A percentile compares a stretch with the other conserved stretches of the same genome.
These are phyloP conservation scores for Girardinichthys multiradiatus DNA, from an alignment of 2,113 vertebrate species.

Conservation along the genomic window DNA sequence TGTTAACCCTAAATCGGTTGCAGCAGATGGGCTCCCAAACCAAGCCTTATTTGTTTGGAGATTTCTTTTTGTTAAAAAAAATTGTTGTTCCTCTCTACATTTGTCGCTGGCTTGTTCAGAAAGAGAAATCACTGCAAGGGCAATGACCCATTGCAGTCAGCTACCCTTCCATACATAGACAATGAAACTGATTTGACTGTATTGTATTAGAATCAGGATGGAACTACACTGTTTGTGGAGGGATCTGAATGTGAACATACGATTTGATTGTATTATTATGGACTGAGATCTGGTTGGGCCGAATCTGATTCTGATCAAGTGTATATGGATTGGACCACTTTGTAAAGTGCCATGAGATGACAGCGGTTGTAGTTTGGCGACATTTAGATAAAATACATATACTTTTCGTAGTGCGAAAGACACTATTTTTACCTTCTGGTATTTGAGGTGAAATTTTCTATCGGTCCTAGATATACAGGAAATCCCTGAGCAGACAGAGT, in stretches of 20 bases:
- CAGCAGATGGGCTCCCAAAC: background rate
- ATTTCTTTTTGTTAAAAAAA: background rate
- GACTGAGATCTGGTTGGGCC: too few relatives aligned
- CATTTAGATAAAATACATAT: too few relatives aligned
- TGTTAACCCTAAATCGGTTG: background rate
- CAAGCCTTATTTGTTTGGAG: background rate
- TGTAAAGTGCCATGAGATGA: too few relatives aligned
- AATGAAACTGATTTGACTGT: background rate
- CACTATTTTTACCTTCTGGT: background rate
- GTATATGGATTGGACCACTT: too few relatives aligned
- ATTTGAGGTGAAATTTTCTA: background rate
- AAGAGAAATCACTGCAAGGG: background rate
- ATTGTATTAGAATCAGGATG: background rate
- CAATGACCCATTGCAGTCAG: background rate
- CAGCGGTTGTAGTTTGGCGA: too few relatives aligned
- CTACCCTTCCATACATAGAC: background rate
- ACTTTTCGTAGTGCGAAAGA: too few relatives aligned
- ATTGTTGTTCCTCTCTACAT: background rate
- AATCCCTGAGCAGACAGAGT: slow-evolving; percentile 17
- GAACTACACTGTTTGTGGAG: background rate
- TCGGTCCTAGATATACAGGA: slow-evolving; percentile 9
- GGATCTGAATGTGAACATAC: background rate
- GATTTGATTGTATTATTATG: background rate
- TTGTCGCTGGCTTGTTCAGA: background rate
- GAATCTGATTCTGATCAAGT: too few relatives aligned